phyloP scores from a whole-genome alignment of 2,113 vertebrate species.

The Ondatra zibethicus region DNA sequence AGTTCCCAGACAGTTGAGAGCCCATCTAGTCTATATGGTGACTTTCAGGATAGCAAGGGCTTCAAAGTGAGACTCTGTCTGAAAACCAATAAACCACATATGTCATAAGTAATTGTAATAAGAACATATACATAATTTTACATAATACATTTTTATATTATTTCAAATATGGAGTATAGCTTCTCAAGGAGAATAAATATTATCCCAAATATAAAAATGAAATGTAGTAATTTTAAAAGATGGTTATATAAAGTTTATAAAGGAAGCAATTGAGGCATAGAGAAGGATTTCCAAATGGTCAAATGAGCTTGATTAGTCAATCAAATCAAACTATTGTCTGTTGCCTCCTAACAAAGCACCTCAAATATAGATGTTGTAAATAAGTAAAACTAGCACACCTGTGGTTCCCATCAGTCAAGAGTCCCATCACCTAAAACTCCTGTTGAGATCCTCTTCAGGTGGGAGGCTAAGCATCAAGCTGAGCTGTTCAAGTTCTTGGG shows the following conservation, averaged over 20 bases:
- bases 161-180: background rate
- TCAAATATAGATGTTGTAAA: background rate
- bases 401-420: background rate
- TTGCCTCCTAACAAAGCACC: background rate
- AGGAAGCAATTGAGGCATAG: background rate
- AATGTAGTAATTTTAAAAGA: background rate
- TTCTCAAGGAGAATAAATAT: background rate
- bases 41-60: background rate
- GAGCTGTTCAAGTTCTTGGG: background rate
- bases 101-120: background rate
- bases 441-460: background rate
- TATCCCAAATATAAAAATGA: background rate
- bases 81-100: background rate
- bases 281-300: background rate
- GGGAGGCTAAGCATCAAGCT: background rate
- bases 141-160: background rate
- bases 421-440: background rate
- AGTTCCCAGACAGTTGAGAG: too few species aligned
- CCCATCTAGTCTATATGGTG: too few species aligned
- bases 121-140: background rate
- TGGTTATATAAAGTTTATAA: background rate
- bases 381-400: background rate
- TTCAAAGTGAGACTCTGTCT: background rate
- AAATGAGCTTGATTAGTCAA: background rate
- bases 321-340: background rate